These are phyloP conservation scores for Panopea generosa DNA, from an alignment of 2,888 invertebrate genomes.

Conservation along the genomic window DNA sequence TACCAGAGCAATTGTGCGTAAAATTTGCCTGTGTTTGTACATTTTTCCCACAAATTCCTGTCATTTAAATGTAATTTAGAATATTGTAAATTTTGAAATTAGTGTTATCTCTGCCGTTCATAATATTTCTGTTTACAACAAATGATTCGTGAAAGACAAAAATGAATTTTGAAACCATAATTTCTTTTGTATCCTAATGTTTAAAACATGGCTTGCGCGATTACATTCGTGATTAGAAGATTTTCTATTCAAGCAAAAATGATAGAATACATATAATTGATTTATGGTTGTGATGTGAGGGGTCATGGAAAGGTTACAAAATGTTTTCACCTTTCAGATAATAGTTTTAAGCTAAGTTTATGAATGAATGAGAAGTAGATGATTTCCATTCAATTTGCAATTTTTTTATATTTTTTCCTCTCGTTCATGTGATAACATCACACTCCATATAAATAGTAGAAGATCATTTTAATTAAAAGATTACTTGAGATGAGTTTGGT, in stretches of 20 bases:
- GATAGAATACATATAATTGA: constrained; percentile 17
- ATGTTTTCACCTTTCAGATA: too few relatives aligned
- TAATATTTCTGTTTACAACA: background rate
- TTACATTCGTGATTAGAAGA: constrained; percentile 1
- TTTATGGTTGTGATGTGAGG: constrained; percentile 12
- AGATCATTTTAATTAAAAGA: too few relatives aligned
- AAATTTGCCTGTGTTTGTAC: background rate
- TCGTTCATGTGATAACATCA: too few relatives aligned
- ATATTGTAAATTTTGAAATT: background rate
- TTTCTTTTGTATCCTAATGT: constrained; percentile 2
- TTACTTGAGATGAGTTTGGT: too few relatives aligned
- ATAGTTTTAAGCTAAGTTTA: too few relatives aligned
- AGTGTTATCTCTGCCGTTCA: background rate
- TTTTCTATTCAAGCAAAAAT: background rate
- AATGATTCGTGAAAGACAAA: constrained; percentile 18
- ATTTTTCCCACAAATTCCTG: constrained; percentile 5
- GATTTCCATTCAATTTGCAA: too few relatives aligned
- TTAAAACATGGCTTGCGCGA: background rate
- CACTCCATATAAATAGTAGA: too few relatives aligned
- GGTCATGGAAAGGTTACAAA: constrained; percentile 11
- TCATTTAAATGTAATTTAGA: constrained; percentile 22
- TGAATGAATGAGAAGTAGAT: too few relatives aligned
- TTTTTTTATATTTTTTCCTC: too few relatives aligned
- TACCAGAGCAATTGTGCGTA: background rate
- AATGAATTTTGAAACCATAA: constrained; percentile 14